Evolutionary conservation across 2,113 vertebrate species (phyloP).

Genomic region (Istiophorus platypterus): DNA sequence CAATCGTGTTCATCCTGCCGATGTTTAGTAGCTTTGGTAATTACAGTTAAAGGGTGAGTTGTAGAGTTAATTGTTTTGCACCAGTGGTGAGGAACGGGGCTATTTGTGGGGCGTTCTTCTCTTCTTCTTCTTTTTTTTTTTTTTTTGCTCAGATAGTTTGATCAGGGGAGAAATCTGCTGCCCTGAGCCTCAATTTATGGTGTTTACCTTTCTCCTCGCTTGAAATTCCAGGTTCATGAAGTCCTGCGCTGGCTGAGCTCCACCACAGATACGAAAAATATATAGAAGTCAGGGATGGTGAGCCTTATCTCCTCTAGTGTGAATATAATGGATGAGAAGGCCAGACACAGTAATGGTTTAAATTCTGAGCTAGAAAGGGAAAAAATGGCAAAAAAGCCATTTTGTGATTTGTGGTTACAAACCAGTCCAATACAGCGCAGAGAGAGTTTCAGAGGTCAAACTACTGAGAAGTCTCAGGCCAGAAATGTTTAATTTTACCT

Average conservation of each 20-base stretch:
- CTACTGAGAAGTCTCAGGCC: too few relatives aligned
- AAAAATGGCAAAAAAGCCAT: too few relatives aligned
- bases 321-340: too few relatives aligned
- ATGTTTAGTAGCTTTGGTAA: slow-evolving; percentile 27
- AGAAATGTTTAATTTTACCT: too few relatives aligned
- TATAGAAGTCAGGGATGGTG: neutral
- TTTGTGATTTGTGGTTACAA: too few relatives aligned
- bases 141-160: neutral
- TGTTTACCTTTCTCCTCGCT: neutral
- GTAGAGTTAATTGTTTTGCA: slow-evolving; percentile 23
- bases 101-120: neutral
- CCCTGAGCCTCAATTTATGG: neutral
- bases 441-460: too few relatives aligned
- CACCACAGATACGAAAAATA: neutral
- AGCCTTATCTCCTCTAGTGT: neutral
- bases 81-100: slow-evolving; percentile 9
- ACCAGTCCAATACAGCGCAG: too few relatives aligned
- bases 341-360: too few relatives aligned
- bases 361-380: too few relatives aligned
- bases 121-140: neutral
- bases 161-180: neutral
- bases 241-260: neutral
- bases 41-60: slow-evolving; percentile 31
- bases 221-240: neutral
- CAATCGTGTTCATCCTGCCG: slow-evolving; percentile 7